Base-by-base conservation (phyloP, 2,797 vertebrate species). In the Manis crassicaudata region DNA sequence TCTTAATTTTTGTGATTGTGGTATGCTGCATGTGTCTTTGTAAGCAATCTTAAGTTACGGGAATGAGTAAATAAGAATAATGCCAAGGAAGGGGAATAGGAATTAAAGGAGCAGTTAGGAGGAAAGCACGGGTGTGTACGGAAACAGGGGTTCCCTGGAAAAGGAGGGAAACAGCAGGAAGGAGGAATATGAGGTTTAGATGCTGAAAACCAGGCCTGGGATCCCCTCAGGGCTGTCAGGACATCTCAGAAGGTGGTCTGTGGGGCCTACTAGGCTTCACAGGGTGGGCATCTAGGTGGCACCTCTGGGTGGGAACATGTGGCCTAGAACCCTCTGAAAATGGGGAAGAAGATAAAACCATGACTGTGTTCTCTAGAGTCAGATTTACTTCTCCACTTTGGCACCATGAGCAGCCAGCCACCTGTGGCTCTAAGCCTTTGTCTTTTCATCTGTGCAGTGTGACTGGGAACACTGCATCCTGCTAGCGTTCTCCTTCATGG, bases 391-490 rank as follows among this genome's bases (percentile, higher is more conserved):
- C 18, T 79, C 43, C 2, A 2, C 54, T 50, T 76, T 54, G 67
- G 20, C 27, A 11, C 58, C 29, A 0, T 46, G 7, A 32, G 40
- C 5, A 6, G 18, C 11, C 5, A 6, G 18, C 11, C 16, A 16
- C 43, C 62, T 88, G 56, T 58, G 62, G n/a, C 62, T 32, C 54
- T 21, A 21, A 80, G 43, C 76, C 54, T 88, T 21, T 11, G 67
- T 88, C 46, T 90, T 88, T 37, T 32, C 54, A 3, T n/a, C 54
- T 88, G 60, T 79, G 43, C 62, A 92, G 54, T 60, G 77, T 46
- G 14, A 7, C 18, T 43, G 21, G 20, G 29, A 14, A 29, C 3
- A n/a, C 37, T 13, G 7, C 1, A 0, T 27, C 27, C 32, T 70
- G 62, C 32, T 23, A 18, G 65, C 12, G 5, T 54, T 70, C 72